These are phyloP conservation scores for Xanthia togata DNA, from an alignment of 2,888 invertebrate species.

Conservation along the genomic window DNA sequence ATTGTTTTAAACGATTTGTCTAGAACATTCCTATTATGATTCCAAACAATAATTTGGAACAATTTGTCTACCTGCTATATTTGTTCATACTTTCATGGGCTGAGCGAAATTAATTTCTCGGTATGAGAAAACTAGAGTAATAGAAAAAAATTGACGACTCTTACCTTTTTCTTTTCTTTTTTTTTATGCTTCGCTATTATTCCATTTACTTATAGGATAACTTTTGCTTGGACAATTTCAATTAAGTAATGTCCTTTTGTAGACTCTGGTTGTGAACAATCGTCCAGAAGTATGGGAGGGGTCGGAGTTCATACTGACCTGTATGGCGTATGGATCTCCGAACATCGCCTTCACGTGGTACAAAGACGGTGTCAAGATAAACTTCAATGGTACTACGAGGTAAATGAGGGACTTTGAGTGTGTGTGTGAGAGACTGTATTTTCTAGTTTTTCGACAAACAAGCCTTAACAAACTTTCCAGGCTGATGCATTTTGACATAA, in stretches of 20 bases:
- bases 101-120: background rate
- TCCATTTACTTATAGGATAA: background rate
- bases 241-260: slow-evolving; percentile 29
- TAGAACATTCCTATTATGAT: background rate
- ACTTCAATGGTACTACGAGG: slow-evolving; percentile 94
- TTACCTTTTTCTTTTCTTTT: too few relatives aligned
- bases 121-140: background rate
- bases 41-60: background rate
- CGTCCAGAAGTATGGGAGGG: slow-evolving; percentile 92
- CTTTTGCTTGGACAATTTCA: background rate
- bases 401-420: slow-evolving; percentile 74
- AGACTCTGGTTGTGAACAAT: slow-evolving; percentile 84
- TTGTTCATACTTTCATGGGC: background rate
- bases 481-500: background rate
- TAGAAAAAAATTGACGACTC: background rate
- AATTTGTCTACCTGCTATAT: background rate
- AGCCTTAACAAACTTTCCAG: background rate
- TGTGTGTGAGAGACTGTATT: background rate
- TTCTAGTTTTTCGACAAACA: background rate
- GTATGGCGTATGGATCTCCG: slow-evolving; percentile 94
- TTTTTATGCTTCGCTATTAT: background rate
- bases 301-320: slow-evolving; percentile 94
- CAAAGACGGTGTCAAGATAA: slow-evolving; percentile 94
- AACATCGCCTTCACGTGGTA: slow-evolving; percentile 95
- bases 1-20: background rate